Base-by-base conservation (phyloP, 2,888 invertebrate species). In the Scaptomyza cyrtandrae region DNA sequence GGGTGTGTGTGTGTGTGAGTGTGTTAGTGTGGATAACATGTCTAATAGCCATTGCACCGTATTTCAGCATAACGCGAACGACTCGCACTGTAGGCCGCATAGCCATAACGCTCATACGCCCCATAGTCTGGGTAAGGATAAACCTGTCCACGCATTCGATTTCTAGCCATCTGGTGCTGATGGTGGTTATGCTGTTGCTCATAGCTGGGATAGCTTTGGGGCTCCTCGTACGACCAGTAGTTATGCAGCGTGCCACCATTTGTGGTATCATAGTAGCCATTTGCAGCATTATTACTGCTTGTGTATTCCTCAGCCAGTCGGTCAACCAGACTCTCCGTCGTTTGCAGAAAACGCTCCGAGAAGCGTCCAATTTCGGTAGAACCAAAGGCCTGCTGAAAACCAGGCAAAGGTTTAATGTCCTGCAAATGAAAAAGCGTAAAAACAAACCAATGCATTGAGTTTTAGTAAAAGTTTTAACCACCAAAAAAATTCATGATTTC, bases 351-450 rank as follows among this genome's bases (percentile, higher is more conserved):
- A 55, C 94, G 95, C 87, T 95, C 95, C 6, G 95, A 95, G 83
- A 96, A 97, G 74, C 96, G 94, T n/a, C 97, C 97, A 75, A 97
- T 95, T 92, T 96, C 97, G 27, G 97, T 97, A 31, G 96, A 96
- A 29, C 97, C 97, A 90, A 97, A 97, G 1, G 97, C 96, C 92
- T 96, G 96, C 90, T 96, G 96, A 90, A 97, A 97, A 48, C 96
- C 96, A 6, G 96, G 96, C 65, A 96, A 91, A 6, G 96, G 95
- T 59, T 90, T 91, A 9, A 91, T 89, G 49, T 92, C 89, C 91
- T 90, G 62, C 4, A 3, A 24, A 24, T 24, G 24, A 24, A 24
- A 24, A 5, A 24, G n/a, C n/a, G n/a, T n/a, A n/a, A n/a, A n/a
- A n/a, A n/a, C n/a, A n/a, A 24, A 5, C 24, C 24, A 24, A 24